phyloP scores from a whole-genome alignment of 1,140 invertebrate genomes.

The Pristionchus pacificus region DNA sequence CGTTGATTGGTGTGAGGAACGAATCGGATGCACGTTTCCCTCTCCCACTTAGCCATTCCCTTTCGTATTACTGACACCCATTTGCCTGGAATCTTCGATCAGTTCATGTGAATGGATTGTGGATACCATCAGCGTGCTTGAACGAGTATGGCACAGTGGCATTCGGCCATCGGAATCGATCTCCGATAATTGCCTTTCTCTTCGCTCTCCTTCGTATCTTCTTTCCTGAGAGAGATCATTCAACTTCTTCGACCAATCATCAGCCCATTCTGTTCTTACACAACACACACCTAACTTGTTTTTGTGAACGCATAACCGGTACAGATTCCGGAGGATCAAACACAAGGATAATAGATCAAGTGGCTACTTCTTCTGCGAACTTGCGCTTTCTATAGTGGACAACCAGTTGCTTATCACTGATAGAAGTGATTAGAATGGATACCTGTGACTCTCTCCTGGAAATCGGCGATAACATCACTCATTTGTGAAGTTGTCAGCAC shows the following conservation, averaged over 20 bases:
- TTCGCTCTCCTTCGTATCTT: slow-evolving; percentile 39
- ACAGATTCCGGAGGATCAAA: no score
- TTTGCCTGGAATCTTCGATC: slow-evolving; percentile 38
- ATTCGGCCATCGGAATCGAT: slow-evolving; percentile 48
- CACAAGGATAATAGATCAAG: no score
- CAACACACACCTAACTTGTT: no score
- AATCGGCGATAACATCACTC: slow-evolving; percentile 25
- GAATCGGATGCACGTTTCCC: slow-evolving; percentile 53
- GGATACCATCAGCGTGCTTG: slow-evolving; percentile 42
- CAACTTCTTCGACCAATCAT: no score
- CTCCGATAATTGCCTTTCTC: slow-evolving; percentile 53
- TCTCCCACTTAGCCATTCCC: slow-evolving; percentile 51
- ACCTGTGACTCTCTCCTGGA: slow-evolving; percentile 17
- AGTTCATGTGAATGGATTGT: background rate
- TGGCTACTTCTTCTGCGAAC: no score
- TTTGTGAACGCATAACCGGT: no score
- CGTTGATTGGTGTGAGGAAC: slow-evolving; percentile 38
- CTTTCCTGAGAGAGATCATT: slow-evolving; percentile 32
- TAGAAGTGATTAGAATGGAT: background rate
- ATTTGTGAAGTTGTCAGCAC: slow-evolving; percentile 29
- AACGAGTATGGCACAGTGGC: slow-evolving; percentile 50
- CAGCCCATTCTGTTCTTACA: no score
- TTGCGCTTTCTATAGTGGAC: no score
- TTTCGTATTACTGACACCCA: slow-evolving; percentile 46
- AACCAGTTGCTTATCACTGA: background rate